These are phyloP conservation scores for Falco rusticolus DNA, from an alignment of 2,797 vertebrate species.

Conservation along the genomic window DNA sequence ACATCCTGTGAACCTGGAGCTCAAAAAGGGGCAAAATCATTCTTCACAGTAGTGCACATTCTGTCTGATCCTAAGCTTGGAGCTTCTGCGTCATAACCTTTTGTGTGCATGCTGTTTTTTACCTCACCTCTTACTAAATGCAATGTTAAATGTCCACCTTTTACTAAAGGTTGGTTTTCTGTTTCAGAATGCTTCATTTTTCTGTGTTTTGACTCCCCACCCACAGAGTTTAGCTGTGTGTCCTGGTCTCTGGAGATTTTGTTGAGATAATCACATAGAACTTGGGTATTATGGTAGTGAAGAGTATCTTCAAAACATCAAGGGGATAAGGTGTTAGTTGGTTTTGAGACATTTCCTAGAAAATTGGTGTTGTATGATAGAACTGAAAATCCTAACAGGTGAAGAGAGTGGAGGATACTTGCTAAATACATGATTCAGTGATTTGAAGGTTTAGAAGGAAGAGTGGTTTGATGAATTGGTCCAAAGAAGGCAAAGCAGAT, in stretches of 20 bases:
- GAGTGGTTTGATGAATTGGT: background rate
- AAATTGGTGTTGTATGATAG: background rate
- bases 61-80: background rate
- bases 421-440: background rate
- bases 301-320: background rate
- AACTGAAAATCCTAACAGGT: background rate
- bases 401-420: background rate
- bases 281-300: background rate
- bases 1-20: background rate
- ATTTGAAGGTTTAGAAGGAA: background rate
- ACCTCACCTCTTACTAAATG: background rate
- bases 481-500: background rate
- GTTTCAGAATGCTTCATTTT: background rate
- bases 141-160: background rate
- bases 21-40: background rate
- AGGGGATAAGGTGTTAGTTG: background rate
- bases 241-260: background rate
- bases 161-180: background rate
- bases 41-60: background rate
- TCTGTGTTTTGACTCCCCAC: background rate
- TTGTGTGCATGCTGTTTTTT: background rate
- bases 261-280: background rate
- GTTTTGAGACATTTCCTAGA: background rate
- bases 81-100: background rate
- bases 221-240: background rate